Percentiles rank a stretch among this genome's conserved stretches.
Conservation (phyloP, 1,140 invertebrate genomes). For the Eriocheir sinensis region DNA sequence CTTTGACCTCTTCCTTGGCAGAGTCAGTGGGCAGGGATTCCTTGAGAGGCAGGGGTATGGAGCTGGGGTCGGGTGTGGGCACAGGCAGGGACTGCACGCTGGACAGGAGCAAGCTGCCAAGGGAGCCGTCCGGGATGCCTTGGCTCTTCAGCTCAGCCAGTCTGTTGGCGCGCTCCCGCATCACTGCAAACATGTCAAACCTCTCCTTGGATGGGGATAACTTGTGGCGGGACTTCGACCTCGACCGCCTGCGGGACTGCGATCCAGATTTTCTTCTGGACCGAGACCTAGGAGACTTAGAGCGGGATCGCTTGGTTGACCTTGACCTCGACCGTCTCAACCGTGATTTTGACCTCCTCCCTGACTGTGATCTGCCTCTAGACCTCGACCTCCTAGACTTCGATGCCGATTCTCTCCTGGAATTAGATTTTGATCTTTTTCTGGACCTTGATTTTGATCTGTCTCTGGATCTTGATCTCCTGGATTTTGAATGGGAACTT, state of each 20-base stretch:
- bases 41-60: slow-evolving; percentile 66
- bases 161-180: slow-evolving; percentile 16
- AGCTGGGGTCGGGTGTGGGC: slow-evolving; percentile 64
- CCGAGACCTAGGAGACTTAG: slow-evolving; percentile 16
- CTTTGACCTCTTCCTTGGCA: not conserved
- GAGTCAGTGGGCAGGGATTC: not conserved
- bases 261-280: not conserved
- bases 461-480: not conserved
- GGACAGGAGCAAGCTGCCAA: not conserved
- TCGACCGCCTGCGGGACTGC: not conserved
- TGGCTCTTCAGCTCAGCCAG: slow-evolving; percentile 14
- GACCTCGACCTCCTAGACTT: not conserved
- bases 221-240: not conserved
- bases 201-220: slow-evolving; percentile 35
- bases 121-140: not conserved
- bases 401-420: no score
- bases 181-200: slow-evolving; percentile 33
- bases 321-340: not conserved
- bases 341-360: not conserved
- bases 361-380: not conserved
- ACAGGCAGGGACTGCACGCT: not conserved
- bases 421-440: not conserved
- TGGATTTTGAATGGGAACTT: not conserved
- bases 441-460: not conserved
- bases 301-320: not conserved